phyloP scores from a whole-genome alignment of 2,797 vertebrate genomes.

The Rhinoraja longicauda region DNA sequence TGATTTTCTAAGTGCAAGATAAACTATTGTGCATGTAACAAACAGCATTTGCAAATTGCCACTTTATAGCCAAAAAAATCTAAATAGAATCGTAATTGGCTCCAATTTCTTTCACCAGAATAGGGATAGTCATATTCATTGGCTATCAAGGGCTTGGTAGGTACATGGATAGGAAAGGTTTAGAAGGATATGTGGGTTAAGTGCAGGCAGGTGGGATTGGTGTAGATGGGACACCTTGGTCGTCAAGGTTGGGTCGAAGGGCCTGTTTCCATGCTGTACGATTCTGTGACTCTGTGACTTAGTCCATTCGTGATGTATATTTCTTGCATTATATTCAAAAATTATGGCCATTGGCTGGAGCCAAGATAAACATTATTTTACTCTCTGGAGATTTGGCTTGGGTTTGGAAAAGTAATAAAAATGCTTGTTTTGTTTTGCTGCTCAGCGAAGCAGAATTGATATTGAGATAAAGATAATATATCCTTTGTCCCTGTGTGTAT shows the following conservation, averaged over 20 bases:
- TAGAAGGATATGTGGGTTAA: too few species aligned
- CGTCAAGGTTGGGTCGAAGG: too few species aligned
- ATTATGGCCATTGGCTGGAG: not conserved
- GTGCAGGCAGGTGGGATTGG: too few species aligned
- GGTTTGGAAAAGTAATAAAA: not conserved
- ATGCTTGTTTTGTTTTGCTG: not conserved
- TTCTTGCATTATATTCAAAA: not conserved
- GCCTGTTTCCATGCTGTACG: too few species aligned
- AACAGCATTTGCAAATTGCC: not conserved
- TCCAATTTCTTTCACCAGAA: not conserved
- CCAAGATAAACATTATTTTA: conserved; percentile 44
- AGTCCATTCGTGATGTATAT: not conserved
- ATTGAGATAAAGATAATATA: not conserved
- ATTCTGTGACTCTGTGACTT: too few species aligned
- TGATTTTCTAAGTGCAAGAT: not conserved
- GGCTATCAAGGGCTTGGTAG: not conserved
- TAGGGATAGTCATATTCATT: not conserved
- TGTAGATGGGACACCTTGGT: too few species aligned
- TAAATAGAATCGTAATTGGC: not conserved
- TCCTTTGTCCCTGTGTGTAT: not conserved
- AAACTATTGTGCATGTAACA: too few species aligned
- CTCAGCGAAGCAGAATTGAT: not conserved
- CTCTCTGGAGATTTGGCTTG: conserved; percentile 33
- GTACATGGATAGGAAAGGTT: too few species aligned
- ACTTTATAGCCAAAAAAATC: not conserved